Evolutionary conservation across 2,797 vertebrate species (phyloP).

Genomic region (Artibeus lituratus): DNA sequence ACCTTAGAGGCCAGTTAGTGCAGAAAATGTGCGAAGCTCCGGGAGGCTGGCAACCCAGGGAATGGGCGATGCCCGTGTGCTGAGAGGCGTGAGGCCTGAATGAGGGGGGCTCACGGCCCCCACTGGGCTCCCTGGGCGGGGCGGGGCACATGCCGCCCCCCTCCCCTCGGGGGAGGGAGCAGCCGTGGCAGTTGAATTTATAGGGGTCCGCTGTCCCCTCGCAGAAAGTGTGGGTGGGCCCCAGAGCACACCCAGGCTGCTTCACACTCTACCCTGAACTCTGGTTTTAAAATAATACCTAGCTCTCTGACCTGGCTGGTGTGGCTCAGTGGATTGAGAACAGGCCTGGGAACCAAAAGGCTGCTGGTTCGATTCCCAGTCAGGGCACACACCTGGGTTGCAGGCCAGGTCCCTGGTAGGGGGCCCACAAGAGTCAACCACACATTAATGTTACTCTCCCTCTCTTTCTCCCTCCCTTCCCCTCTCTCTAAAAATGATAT

Average conservation of each 20-base stretch:
- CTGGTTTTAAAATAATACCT: neutral
- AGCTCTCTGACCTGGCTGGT: no score
- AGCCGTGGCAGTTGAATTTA: accelerated
- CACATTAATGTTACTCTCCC: no score
- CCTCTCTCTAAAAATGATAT: no score
- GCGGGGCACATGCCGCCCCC: neutral
- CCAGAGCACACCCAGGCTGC: neutral
- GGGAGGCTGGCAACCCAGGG: neutral
- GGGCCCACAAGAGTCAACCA: no score
- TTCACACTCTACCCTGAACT: neutral
- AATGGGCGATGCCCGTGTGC: accelerated
- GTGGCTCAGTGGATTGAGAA: no score
- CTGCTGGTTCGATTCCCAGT: no score
- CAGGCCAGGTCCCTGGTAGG: no score
- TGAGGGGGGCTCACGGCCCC: accelerated
- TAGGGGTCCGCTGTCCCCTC: accelerated
- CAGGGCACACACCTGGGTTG: no score
- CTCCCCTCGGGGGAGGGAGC: neutral
- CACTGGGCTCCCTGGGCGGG: accelerated
- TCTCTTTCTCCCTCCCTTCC: no score
- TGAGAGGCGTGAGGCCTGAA: neutral
- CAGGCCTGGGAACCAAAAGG: no score
- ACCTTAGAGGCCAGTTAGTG: accelerated
- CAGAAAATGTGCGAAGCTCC: accelerated
- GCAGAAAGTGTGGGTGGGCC: accelerated